Percentiles rank a stretch among this genome's conserved stretches.
These are phyloP conservation scores for Lycocerus yunnanus DNA, from an alignment of 2,888 invertebrate species.

Conservation along the genomic window DNA sequence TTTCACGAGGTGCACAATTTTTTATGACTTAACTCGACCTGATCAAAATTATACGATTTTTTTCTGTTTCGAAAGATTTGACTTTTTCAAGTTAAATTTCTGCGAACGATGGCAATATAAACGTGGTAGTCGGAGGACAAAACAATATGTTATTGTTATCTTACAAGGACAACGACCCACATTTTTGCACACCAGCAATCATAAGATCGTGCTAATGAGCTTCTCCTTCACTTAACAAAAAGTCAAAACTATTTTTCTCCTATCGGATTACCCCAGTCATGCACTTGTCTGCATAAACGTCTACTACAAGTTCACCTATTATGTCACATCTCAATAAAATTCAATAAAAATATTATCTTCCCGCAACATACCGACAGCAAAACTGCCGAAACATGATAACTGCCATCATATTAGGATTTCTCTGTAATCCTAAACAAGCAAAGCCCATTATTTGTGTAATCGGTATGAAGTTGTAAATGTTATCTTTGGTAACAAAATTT, in stretches of 20 bases:
- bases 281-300: neutral
- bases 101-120: slow-evolving; percentile 13
- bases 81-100: neutral
- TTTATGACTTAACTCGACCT: neutral
- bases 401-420: slow-evolving; percentile 43
- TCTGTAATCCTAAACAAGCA: slow-evolving; percentile 46
- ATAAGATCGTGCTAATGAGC: slow-evolving; percentile 28
- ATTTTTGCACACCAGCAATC: slow-evolving; percentile 17
- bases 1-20: neutral
- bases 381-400: slow-evolving; percentile 50
- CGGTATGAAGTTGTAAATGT: slow-evolving; percentile 1
- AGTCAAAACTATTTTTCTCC: neutral
- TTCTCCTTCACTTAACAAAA: neutral
- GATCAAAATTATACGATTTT: neutral
- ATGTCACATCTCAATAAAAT: neutral
- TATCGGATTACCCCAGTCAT: neutral
- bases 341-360: slow-evolving; percentile 5
- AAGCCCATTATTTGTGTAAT: slow-evolving; percentile 13
- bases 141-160: slow-evolving; percentile 39
- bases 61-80: neutral
- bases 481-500: neutral
- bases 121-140: slow-evolving; percentile 33
- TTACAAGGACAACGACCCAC: slow-evolving; percentile 36
- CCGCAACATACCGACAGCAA: slow-evolving; percentile 27
- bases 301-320: neutral